A percentile compares a stretch with the other conserved stretches of the same genome.
Evolutionary conservation across 2,888 invertebrate genomes (phyloP).

Genomic region (Sthenelais limicola): DNA sequence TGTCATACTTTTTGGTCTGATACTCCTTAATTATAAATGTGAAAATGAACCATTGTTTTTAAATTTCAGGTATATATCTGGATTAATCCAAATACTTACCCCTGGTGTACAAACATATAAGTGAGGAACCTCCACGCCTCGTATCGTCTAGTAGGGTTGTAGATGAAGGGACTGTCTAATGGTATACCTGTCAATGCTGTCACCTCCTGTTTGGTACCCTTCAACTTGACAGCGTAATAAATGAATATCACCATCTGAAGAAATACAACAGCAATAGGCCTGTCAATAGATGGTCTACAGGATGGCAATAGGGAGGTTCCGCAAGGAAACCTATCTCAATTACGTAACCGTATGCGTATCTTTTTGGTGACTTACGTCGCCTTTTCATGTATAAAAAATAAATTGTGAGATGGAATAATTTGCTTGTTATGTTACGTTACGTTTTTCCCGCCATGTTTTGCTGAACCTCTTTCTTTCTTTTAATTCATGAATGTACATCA

Average conservation of each 20-base stretch:
- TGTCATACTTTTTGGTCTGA: background rate
- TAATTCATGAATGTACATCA: too few species aligned
- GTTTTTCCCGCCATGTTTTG: too few species aligned
- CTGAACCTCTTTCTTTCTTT: too few species aligned
- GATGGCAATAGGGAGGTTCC: too few species aligned
- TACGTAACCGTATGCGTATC: too few species aligned
- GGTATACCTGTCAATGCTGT: slow-evolving; percentile 81
- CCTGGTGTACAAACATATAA: slow-evolving; percentile 97
- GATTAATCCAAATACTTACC: slow-evolving; percentile 72
- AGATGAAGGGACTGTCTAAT: slow-evolving; percentile 86
- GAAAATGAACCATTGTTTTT: background rate
- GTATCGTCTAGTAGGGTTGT: slow-evolving; percentile 86
- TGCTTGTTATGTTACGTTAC: too few species aligned
- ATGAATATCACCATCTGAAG: slow-evolving; percentile 75
- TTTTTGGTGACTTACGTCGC: too few species aligned
- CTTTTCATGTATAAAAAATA: too few species aligned
- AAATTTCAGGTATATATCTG: background rate
- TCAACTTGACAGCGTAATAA: slow-evolving; percentile 74
- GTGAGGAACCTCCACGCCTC: slow-evolving; percentile 95
- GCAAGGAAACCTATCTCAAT: too few species aligned
- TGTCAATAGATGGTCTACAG: background rate
- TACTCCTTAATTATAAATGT: background rate
- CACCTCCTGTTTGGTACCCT: slow-evolving; percentile 49
- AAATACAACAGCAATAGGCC: background rate
- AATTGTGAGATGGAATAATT: too few species aligned